Evolutionary conservation across 2,113 vertebrate genomes (phyloP), one percentile per base, ranked within the genome.

Genomic region (Equus quagga): DNA sequence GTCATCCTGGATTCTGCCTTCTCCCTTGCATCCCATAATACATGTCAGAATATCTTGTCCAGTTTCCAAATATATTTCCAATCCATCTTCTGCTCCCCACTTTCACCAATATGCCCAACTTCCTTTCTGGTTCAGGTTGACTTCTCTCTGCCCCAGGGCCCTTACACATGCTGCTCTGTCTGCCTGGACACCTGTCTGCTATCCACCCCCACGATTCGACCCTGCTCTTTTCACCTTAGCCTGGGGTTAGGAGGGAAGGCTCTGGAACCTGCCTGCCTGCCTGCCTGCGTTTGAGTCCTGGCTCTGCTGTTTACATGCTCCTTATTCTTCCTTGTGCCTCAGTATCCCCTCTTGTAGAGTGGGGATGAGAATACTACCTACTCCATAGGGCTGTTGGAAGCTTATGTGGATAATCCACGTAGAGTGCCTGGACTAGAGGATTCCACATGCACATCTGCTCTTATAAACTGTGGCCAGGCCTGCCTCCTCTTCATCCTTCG

Each of bases 81-180:
- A 0, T 31, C 51, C 13, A 4, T 44, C 13, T 1, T 2, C 19
- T 33, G 23, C 46, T 62, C 10, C 28, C 24, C 8, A 36, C 7
- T 46, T 84, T 89, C 26, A 72, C 21, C 67, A 69, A 3, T 58
- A 5, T 12, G 24, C 28, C 51, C 0, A 9, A 3, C 6, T 58
- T 81, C n/a, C 13, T 84, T 62, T 89, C 46, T 84, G 21, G 64
- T 94, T 72, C 75, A 36, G 64, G 31, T 13, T 73, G 64, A 75
- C 80, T 58, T 65, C 56, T 46, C 33, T 92, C 41, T 73, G 64
- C 6, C 8, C 31, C 0, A 3, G 85, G 36, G 17, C 58, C 49
- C n/a, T 23, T 84, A 17, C 15, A 33, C 33, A 0, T 21, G 5
- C 28, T 2, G 1, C 49, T 82, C 19, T 24, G 17, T 86, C 73